Conservation (phyloP, 2,888 invertebrate genomes). For the Eristalis tenax region DNA sequence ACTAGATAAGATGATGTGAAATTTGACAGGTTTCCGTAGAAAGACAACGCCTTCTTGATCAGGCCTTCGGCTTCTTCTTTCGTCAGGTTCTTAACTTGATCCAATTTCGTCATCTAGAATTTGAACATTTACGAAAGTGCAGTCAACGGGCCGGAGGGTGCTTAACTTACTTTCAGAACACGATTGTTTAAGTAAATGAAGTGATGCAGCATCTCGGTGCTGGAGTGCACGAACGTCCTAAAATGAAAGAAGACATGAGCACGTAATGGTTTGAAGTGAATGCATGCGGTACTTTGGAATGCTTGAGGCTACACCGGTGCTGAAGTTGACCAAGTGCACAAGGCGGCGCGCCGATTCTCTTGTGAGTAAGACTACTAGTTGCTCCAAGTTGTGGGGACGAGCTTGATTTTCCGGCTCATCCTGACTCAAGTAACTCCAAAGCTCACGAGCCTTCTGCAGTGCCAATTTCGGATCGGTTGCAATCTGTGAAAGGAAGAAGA, state of each 20-base stretch:
- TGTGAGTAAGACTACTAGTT: constrained; percentile 88
- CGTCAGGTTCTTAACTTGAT: constrained; percentile 83
- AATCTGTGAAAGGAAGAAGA: constrained; percentile 82
- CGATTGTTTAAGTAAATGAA: constrained; percentile 84
- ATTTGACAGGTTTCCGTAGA: constrained; percentile 77
- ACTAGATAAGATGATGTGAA: constrained; percentile 78
- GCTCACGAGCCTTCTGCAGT: constrained; percentile 87
- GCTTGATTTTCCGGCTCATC: constrained; percentile 94
- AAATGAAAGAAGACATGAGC: background rate
- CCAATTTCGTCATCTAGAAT: constrained; percentile 84
- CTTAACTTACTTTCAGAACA: constrained; percentile 84
- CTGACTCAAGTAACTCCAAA: constrained; percentile 87
- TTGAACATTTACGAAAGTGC: no score
- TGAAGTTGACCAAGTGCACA: constrained; percentile 90
- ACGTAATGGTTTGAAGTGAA: background rate
- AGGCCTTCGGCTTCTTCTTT: constrained; percentile 82
- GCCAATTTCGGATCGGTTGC: constrained; percentile 90
- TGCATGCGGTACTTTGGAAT: constrained; percentile 83
- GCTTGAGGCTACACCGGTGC: constrained; percentile 83
- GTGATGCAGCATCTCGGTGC: constrained; percentile 83
- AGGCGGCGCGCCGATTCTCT: constrained; percentile 89
- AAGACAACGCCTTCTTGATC: constrained; percentile 76
- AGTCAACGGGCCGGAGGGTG: background rate
- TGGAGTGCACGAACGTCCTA: constrained; percentile 83
- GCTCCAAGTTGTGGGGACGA: constrained; percentile 89